Percentiles rank a stretch among this genome's conserved stretches.
These are phyloP conservation scores for Esox lucius DNA, from an alignment of 2,797 vertebrate genomes.

Conservation along the genomic window DNA sequence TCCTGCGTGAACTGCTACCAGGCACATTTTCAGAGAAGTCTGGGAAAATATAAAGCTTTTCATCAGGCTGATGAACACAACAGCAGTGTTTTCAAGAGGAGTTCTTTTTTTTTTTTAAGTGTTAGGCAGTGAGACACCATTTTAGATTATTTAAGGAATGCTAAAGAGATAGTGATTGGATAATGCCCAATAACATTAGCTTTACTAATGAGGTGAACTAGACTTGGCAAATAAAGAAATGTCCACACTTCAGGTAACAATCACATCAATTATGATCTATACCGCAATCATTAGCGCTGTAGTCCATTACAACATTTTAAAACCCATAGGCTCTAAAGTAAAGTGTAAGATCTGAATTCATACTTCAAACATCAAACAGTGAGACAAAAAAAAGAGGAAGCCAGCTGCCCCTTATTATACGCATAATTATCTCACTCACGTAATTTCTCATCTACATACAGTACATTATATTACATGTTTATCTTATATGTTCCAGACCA, in stretches of 20 bases:
- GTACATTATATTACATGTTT: neutral
- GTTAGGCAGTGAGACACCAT: slow-evolving; percentile 57
- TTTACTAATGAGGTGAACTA: neutral
- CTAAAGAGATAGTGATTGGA: slow-evolving; percentile 33
- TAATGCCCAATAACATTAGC: slow-evolving; percentile 8
- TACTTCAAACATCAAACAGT: slow-evolving; percentile 7
- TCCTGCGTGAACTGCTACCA: slow-evolving; percentile 50
- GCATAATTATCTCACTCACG: slow-evolving; percentile 12
- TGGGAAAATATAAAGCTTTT: slow-evolving; percentile 34
- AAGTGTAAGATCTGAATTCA: neutral
- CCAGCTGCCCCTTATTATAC: slow-evolving; percentile 13
- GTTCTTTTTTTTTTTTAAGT: slow-evolving; percentile 3
- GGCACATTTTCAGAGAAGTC: slow-evolving; percentile 53
- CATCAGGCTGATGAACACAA: slow-evolving; percentile 25
- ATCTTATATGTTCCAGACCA: slow-evolving; percentile 22
- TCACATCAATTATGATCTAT: neutral
- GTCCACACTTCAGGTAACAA: neutral
- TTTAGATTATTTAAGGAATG: slow-evolving; percentile 45
- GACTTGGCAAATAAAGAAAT: neutral
- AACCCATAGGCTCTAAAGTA: neutral
- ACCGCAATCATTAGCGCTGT: neutral
- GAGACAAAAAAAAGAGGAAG: slow-evolving; percentile 19
- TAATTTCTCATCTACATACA: slow-evolving; percentile 2
- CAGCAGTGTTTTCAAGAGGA: slow-evolving; percentile 28
- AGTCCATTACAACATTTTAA: neutral